Evolutionary conservation across 2,797 vertebrate species (phyloP), one percentile per base, ranked within the genome.

Genomic region (Pagetopsis macropterus): DNA sequence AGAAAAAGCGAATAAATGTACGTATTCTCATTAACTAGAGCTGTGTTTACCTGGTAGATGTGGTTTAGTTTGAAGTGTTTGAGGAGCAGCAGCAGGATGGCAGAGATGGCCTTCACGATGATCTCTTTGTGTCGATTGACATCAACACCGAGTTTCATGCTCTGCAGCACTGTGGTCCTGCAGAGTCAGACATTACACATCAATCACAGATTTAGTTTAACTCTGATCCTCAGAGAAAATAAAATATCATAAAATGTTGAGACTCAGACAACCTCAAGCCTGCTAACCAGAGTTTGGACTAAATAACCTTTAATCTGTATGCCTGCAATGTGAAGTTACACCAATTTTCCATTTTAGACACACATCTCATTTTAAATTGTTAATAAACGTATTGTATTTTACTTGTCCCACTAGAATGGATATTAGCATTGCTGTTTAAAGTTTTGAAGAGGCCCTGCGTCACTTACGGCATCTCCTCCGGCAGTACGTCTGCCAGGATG

Each of bases 31-130:
- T 7, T 37, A 9, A 37, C 33, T 37, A 9, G 62, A 33, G 23
- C 11, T 1, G 5, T 8, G 9, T 3, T 6, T 88, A 99, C 98
- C 97, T 99, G 97, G 87, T 99, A 99, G 87, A 99, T 89, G 84
- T 99, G 98, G 87, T 99, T 99, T n/a, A 99, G 92, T 87, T 99
- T 99, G 88, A 99, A 99, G 92, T 99, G 98, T 76, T 99, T 99
- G 49, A 99, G 96, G 37, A 99, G 94, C 65, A 99, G 93, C 65
- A 99, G 95, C 74, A 99, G 93, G 69, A 99, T 94, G 0, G 98
- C 97, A 51, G 98, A 99, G 83, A 99, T 99, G 56, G 98, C 97
- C 84, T 99, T 99, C 9, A 99, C 98, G 0, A 99, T 99, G 88
- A 99, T 98, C 89, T 99, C 98, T 88, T 99, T 99, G 93, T 99